Evolutionary conservation across 64 coral and sea anemone species (phyloP).

Genomic region (Pocillopora verrucosa): DNA sequence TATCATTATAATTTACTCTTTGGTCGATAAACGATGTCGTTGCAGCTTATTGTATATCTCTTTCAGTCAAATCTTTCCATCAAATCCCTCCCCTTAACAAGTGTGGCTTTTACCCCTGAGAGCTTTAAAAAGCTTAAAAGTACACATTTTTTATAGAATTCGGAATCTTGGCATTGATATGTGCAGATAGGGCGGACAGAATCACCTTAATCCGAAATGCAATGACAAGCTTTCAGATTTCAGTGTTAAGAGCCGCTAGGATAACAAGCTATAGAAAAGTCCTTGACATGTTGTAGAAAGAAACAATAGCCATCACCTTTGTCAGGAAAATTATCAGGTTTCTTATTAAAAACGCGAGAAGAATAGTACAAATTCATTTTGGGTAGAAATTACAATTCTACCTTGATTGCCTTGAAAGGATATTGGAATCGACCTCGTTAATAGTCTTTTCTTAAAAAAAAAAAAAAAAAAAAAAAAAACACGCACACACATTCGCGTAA

Average conservation of each 20-base stretch:
- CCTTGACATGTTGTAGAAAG: neutral
- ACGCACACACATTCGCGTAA: too few species aligned
- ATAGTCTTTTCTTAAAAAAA: too few species aligned
- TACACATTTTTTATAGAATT: neutral
- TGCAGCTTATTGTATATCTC: neutral
- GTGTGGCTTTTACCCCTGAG: neutral
- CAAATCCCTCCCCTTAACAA: neutral
- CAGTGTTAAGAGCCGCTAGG: neutral
- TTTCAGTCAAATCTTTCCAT: neutral
- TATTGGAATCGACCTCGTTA: too few species aligned
- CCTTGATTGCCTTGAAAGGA: neutral
- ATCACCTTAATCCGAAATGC: neutral
- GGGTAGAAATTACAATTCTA: neutral
- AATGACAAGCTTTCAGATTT: constrained; percentile 28
- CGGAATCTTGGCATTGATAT: neutral
- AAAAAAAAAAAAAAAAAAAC: too few species aligned
- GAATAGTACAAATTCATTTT: neutral
- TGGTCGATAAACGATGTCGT: neutral
- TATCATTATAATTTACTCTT: neutral
- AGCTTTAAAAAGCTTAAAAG: constrained; percentile 16
- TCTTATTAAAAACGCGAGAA: constrained; percentile 5
- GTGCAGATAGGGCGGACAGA: neutral
- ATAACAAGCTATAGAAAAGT: neutral
- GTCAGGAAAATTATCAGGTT: constrained; percentile 22
- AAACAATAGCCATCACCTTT: neutral